Percentiles rank a stretch among this genome's conserved stretches.
Evolutionary conservation across 2,797 vertebrate genomes (phyloP).

Genomic region (Alca torda): DNA sequence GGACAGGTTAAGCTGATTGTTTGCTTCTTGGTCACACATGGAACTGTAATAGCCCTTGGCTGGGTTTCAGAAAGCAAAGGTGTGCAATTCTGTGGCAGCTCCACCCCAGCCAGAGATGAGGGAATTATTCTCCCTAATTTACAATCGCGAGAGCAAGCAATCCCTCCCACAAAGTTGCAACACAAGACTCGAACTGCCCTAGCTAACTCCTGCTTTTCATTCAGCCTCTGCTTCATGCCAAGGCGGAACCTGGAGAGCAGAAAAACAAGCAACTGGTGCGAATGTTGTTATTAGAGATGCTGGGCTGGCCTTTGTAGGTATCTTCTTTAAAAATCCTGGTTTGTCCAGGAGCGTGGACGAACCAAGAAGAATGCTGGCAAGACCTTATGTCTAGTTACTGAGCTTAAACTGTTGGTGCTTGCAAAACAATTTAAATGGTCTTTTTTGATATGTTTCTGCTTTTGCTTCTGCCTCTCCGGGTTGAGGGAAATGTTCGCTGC

Average conservation of each 20-base stretch:
- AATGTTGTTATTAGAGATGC: not conserved
- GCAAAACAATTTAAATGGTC: not conserved
- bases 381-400: not conserved
- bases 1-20: not conserved
- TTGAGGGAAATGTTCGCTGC: not conserved
- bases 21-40: not conserved
- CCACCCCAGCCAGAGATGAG: conserved; percentile 22
- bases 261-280: not conserved
- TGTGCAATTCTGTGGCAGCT: conserved; percentile 2
- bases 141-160: fast-evolving
- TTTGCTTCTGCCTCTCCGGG: not conserved
- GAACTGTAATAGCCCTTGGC: conserved; percentile 2
- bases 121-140: conserved; percentile 37
- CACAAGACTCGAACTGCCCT: not conserved
- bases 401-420: not conserved
- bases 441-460: not conserved
- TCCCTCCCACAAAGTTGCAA: conserved; percentile 19
- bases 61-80: conserved; percentile 1
- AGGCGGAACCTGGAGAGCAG: not conserved
- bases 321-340: not conserved
- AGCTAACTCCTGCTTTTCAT: not conserved
- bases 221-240: not conserved
- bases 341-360: not conserved
- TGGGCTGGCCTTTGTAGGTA: not conserved
- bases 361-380: not conserved